phyloP scores from a whole-genome alignment of 2,113 vertebrate species.

The Otus sunia region DNA sequence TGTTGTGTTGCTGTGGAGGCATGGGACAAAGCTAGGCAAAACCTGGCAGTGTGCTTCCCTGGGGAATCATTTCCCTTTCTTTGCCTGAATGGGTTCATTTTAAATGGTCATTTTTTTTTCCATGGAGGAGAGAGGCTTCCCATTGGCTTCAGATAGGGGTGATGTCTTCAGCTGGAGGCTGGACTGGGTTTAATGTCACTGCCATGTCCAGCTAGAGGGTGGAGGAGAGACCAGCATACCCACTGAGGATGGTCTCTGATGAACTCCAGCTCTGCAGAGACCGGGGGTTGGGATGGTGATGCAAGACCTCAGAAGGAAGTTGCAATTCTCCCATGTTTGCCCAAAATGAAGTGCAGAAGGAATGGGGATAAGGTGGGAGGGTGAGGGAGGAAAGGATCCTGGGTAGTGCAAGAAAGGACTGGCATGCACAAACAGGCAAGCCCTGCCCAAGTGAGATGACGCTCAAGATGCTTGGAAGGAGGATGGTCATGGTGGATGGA shows the following conservation, averaged over 20 bases:
- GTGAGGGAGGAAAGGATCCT: not conserved
- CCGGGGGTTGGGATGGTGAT: not conserved
- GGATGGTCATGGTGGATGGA: not conserved
- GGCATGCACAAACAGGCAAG: not conserved
- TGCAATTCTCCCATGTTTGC: not conserved
- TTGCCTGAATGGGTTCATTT: not conserved
- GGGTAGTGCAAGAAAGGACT: not conserved
- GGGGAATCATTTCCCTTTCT: not conserved
- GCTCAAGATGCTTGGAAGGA: not conserved
- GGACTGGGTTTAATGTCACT: not conserved
- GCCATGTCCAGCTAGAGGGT: not conserved
- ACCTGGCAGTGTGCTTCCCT: fast-evolving
- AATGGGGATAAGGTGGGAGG: not conserved
- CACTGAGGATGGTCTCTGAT: not conserved
- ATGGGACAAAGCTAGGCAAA: not conserved
- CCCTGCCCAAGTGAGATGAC: not conserved
- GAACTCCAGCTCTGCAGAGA: not conserved
- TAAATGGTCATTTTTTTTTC: not conserved
- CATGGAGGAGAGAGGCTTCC: not conserved
- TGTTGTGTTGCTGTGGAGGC: not conserved
- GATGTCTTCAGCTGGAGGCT: not conserved
- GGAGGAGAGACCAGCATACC: not conserved
- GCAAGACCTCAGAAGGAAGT: not conserved
- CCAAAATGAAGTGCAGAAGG: not conserved
- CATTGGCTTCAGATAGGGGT: not conserved